Conservation (phyloP, 2,888 invertebrate species). For the Toxonevra muliebris region DNA sequence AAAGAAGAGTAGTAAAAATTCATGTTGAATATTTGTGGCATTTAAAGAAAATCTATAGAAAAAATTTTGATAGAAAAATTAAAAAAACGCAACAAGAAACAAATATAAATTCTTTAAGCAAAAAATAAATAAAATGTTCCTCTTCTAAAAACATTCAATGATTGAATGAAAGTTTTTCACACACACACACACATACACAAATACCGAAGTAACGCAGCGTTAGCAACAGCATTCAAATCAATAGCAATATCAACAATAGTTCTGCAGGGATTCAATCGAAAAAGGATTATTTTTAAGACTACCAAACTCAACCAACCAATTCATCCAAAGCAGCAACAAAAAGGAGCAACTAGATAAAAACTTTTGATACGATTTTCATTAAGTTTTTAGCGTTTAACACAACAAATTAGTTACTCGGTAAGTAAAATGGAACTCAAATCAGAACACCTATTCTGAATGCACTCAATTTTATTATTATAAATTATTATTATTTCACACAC, state of each 20-base stretch:
- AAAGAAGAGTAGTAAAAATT: no score
- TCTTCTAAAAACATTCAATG: no score
- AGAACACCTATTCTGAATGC: not conserved
- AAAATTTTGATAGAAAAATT: no score
- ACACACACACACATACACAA: constrained; percentile 11
- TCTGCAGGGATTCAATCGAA: constrained; percentile 25
- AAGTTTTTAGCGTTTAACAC: constrained; percentile 28
- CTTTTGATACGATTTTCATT: constrained; percentile 32
- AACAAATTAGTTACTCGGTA: constrained; percentile 36
- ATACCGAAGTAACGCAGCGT: constrained; percentile 19
- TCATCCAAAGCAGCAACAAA: constrained; percentile 17
- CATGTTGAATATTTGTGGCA: no score
- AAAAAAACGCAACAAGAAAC: no score
- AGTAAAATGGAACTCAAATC: constrained; percentile 11
- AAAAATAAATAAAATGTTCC: no score
- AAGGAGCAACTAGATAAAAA: constrained; percentile 10
- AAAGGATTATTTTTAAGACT: constrained; percentile 29
- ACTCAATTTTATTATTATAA: no score
- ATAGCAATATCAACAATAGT: constrained; percentile 28
- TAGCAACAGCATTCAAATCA: constrained; percentile 15
- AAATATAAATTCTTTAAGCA: no score
- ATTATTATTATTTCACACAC: no score
- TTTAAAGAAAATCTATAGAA: no score
- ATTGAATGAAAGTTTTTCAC: not conserved
- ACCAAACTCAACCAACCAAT: constrained; percentile 25